Base-by-base conservation (phyloP, 2,888 invertebrate genomes). In the Eueremaeus valkanovi region DNA sequence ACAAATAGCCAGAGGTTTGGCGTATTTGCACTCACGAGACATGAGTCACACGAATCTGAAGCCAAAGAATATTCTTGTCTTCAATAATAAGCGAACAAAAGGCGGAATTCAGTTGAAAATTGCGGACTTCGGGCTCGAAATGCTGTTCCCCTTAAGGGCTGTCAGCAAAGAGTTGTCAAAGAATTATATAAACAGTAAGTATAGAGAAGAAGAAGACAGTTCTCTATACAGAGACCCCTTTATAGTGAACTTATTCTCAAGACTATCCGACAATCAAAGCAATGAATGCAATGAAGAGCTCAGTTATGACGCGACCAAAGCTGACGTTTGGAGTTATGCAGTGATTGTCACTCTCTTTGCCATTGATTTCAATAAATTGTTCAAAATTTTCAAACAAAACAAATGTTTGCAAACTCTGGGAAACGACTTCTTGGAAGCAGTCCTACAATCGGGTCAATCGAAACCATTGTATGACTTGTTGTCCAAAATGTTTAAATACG, bases 1-100 rank as follows among this genome's bases (percentile, higher is more conserved):
- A 51, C 51, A 51, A 21, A 51, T 51, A 51, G 21, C n/a, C 51
- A 51, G 51, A 51, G 51, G 51, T 51, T 51, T 51, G 51, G 51
- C 51, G 6, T 51, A 51, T 51, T 51, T 51, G 51, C 51, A 51
- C 21, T 51, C 51, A 8, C 51, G 51, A 21, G 51, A 6, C 51
- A 51, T 51, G 21, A 51, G 51, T 51, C 51, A 51, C 51, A 21
- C 51, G 2, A 51, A 51, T 21, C 51, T 51, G 21, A 51, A 51
- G 51, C 51, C 51, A 21, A 21, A n/a, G 9, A 51, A 51, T 21
- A 51, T 51, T 51, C 21, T 51, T n/a, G 51, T 51, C 21, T 51
- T 51, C 21, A 8, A 51, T 21, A 3, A 51, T n/a, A 51, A 51
- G 51, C 16, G 3, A 51, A n/a, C 21, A 45, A 45, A 45, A 45